Conservation (phyloP, 2,113 vertebrate genomes). For the Mugil cephalus region DNA sequence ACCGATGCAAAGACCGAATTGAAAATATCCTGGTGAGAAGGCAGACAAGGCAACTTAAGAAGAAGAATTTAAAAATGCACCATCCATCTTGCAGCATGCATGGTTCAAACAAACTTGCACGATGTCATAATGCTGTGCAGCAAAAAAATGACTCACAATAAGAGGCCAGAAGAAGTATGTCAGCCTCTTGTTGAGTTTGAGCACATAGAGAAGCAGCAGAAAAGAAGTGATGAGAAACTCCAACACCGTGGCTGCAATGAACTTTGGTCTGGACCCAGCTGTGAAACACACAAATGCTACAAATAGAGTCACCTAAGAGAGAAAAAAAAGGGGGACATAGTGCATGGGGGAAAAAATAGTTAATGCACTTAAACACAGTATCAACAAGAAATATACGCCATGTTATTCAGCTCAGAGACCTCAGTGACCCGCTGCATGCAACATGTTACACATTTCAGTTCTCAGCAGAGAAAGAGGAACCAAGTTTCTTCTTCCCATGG, state of each 20-base stretch:
- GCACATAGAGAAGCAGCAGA: conserved; percentile 84
- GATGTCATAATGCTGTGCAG: too few relatives aligned
- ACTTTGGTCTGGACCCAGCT: conserved; percentile 60
- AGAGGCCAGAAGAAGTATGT: conserved; percentile 88
- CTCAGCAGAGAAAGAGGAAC: conserved; percentile 42
- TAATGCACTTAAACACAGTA: too few relatives aligned
- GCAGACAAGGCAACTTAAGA: conserved; percentile 5
- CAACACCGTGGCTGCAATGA: conserved; percentile 76
- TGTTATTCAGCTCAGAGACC: too few relatives aligned
- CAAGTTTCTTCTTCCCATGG: neutral
- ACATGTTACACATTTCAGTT: neutral
- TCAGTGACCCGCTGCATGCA: neutral
- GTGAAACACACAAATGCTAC: conserved; percentile 80
- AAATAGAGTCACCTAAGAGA: conserved; percentile 76
- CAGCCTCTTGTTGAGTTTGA: conserved; percentile 83
- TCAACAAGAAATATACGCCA: too few relatives aligned
- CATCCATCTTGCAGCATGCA: too few relatives aligned
- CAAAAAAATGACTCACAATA: conserved; percentile 81
- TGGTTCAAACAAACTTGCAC: neutral
- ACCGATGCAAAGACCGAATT: conserved; percentile 85
- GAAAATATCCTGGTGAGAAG: conserved; percentile 85
- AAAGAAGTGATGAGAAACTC: conserved; percentile 79
- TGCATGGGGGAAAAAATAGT: too few relatives aligned
- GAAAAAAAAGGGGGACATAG: neutral
- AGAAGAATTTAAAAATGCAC: conserved; percentile 35